phyloP scores from a whole-genome alignment of 2,797 vertebrate species.

The Brotula barbata region DNA sequence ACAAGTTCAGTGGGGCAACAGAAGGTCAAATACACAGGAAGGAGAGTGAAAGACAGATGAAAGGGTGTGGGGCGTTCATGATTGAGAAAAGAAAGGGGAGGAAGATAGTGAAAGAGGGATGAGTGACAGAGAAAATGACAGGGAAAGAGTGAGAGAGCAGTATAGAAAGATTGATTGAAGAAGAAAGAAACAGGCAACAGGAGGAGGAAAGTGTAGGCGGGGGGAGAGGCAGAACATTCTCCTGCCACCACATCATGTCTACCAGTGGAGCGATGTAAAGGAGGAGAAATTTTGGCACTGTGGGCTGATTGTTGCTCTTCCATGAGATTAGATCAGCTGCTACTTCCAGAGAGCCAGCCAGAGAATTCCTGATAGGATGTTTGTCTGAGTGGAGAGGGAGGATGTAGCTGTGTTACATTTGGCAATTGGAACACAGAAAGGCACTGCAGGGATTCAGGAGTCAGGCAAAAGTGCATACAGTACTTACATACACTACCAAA shows the following conservation, averaged over 20 bases:
- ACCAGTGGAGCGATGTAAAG: slow-evolving; percentile 54
- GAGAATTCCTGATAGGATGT: slow-evolving; percentile 65
- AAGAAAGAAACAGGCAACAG: slow-evolving; percentile 24
- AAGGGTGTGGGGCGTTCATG: slow-evolving; percentile 12
- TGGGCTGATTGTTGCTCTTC: slow-evolving; percentile 51
- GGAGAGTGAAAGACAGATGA: slow-evolving; percentile 27
- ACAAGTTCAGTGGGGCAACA: background rate
- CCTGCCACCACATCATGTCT: slow-evolving; percentile 61
- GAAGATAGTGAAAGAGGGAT: slow-evolving; percentile 21
- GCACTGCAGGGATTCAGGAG: slow-evolving; percentile 33
- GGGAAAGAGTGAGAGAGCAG: background rate
- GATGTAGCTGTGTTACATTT: slow-evolving; percentile 64
- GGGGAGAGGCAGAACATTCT: slow-evolving; percentile 58
- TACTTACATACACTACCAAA: slow-evolving; percentile 21
- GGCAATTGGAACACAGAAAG: slow-evolving; percentile 38
- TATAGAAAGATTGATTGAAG: slow-evolving; percentile 20
- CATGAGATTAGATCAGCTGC: slow-evolving; percentile 57
- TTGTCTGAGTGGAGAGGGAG: slow-evolving; percentile 51
- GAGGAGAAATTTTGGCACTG: slow-evolving; percentile 48
- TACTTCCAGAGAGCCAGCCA: slow-evolving; percentile 51
- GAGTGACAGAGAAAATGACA: slow-evolving; percentile 19
- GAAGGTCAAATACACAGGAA: background rate
- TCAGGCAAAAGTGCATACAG: background rate
- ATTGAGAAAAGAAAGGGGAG: slow-evolving; percentile 7
- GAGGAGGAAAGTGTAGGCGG: slow-evolving; percentile 21